phyloP scores from a whole-genome alignment of 2,888 invertebrate species.

The Cactoblastis cactorum region DNA sequence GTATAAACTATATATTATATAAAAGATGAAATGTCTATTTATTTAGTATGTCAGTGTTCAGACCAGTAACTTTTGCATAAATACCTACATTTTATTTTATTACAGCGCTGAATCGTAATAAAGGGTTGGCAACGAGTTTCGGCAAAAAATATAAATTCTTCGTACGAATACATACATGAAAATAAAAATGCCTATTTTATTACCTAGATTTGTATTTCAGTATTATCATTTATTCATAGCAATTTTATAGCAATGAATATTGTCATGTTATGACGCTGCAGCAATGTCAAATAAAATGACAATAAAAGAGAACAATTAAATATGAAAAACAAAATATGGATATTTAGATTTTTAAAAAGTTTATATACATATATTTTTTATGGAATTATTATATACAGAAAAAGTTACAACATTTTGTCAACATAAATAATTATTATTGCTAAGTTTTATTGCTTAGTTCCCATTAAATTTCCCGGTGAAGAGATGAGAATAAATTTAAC shows the following conservation, averaged over 20 bases:
- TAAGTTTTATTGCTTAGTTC: too few species aligned
- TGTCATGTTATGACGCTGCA: not conserved
- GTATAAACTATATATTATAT: too few species aligned
- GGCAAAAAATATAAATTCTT: slow-evolving; percentile 4
- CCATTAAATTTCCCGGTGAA: too few species aligned
- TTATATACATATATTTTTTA: too few species aligned
- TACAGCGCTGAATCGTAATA: not conserved
- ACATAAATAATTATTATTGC: too few species aligned
- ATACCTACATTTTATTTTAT: slow-evolving; percentile 8
- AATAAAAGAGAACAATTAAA: not conserved
- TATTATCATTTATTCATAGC: slow-evolving; percentile 10
- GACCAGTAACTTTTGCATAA: slow-evolving; percentile 1
- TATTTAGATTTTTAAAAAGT: too few species aligned
- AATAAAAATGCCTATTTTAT: slow-evolving; percentile 11
- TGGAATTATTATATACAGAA: too few species aligned
- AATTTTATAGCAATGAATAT: slow-evolving; percentile 4
- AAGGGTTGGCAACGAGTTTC: slow-evolving; percentile 3
- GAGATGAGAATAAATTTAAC: too few species aligned
- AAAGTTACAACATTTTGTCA: too few species aligned
- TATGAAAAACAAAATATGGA: not conserved
- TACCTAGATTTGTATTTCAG: slow-evolving; percentile 9
- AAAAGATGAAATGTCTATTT: too few species aligned
- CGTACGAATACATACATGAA: not conserved
- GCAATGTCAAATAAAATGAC: not conserved
- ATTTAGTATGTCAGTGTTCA: too few species aligned